These are phyloP conservation scores for Pelagia noctiluca DNA, from an alignment of 30 jellyfish, hydroid and myxozoan species.

Conservation along the genomic window DNA sequence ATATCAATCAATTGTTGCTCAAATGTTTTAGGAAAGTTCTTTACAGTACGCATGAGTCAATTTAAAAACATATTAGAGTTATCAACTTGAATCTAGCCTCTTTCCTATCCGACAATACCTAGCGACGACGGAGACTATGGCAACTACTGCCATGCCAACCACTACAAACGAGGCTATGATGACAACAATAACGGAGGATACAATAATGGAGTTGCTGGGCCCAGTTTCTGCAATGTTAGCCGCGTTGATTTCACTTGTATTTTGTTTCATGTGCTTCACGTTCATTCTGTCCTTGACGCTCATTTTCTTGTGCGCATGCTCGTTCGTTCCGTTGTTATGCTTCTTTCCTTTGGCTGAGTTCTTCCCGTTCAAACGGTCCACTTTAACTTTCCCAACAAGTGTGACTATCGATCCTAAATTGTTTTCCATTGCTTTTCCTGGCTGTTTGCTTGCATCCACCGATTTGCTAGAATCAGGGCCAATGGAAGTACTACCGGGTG, in stretches of 20 bases:
- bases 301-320: slow-evolving; percentile 83
- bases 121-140: slow-evolving; percentile 95
- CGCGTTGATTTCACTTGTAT: slow-evolving; percentile 89
- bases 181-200: slow-evolving; percentile 91
- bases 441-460: slow-evolving; percentile 25
- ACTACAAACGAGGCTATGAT: slow-evolving; percentile 93
- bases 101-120: slow-evolving; percentile 90
- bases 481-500: slow-evolving; percentile 49
- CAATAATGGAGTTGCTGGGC: slow-evolving; percentile 91
- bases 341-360: slow-evolving; percentile 54
- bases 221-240: slow-evolving; percentile 90
- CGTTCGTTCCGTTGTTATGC: slow-evolving; percentile 49
- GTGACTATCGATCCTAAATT: slow-evolving; percentile 94
- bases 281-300: slow-evolving; percentile 76
- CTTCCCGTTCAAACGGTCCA: slow-evolving; percentile 79
- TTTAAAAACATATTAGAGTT: too few species aligned
- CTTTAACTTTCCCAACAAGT: slow-evolving; percentile 85
- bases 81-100: slow-evolving; percentile 68
- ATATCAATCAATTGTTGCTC: too few species aligned
- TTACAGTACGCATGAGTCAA: too few species aligned
- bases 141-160: slow-evolving; percentile 99
- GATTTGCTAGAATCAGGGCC: slow-evolving; percentile 47
- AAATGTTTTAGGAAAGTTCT: too few species aligned
- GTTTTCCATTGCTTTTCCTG: slow-evolving; percentile 67
- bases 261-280: slow-evolving; percentile 83